phyloP scores from a whole-genome alignment of 2,113 vertebrate genomes.

The Emydura subglobosa region DNA sequence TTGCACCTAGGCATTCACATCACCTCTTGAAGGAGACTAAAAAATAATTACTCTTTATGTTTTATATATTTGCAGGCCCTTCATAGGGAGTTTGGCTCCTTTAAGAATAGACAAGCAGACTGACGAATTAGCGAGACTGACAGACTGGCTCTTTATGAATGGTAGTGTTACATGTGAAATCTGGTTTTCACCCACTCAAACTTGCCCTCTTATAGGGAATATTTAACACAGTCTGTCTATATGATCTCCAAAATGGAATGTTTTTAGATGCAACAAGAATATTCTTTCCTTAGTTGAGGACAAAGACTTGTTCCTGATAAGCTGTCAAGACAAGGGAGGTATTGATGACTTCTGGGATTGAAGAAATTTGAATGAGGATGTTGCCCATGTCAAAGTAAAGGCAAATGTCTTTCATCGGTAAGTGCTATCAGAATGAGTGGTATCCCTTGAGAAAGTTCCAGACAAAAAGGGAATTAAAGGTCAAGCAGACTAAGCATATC shows the following conservation, averaged over 20 bases:
- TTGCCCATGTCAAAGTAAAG: not conserved
- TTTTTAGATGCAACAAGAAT: not conserved
- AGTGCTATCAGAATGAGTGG: not conserved
- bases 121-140: not conserved
- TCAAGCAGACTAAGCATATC: not conserved
- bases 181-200: too few relatives aligned
- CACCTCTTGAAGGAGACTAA: too few relatives aligned
- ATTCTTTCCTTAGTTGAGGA: not conserved
- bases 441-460: not conserved
- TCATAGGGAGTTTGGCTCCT: not conserved
- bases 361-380: not conserved
- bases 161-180: too few relatives aligned
- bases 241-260: not conserved
- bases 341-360: not conserved
- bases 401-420: too few relatives aligned
- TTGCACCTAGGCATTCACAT: too few relatives aligned
- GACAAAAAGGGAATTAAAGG: not conserved
- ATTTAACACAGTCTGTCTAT: too few relatives aligned
- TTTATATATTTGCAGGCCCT: too few relatives aligned
- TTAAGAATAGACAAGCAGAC: not conserved
- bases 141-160: too few relatives aligned
- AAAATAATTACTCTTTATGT: too few relatives aligned
- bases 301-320: not conserved
- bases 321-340: not conserved
- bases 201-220: too few relatives aligned